Percentiles rank a stretch among this genome's conserved stretches.
These are phyloP conservation scores for Corydoras sp. DNA, from an alignment of 2,113 vertebrate genomes.

Conservation along the genomic window DNA sequence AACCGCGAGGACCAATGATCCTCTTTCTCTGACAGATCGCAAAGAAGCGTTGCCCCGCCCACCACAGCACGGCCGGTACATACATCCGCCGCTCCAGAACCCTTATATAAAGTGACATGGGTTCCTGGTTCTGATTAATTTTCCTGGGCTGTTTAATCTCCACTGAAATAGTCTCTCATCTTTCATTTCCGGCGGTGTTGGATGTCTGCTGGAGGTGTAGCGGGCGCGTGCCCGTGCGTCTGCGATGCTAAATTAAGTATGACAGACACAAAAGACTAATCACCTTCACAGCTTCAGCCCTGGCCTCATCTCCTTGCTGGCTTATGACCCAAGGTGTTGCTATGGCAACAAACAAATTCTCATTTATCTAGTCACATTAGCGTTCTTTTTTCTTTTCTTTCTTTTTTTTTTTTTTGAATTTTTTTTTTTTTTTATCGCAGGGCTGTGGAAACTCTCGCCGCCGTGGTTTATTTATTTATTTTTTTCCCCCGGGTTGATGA, in stretches of 20 bases:
- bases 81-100: conserved; percentile 26
- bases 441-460: conserved; percentile 32
- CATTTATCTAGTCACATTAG: conserved; percentile 76
- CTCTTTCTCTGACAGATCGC: too few species aligned
- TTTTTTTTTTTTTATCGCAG: neutral
- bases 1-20: too few species aligned
- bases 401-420: too few species aligned
- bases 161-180: conserved; percentile 43
- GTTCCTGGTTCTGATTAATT: conserved; percentile 28
- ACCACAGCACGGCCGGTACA: conserved; percentile 14
- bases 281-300: conserved; percentile 78
- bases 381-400: conserved; percentile 34
- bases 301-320: conserved; percentile 75
- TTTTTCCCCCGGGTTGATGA: neutral
- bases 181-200: conserved; percentile 37
- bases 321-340: conserved; percentile 80
- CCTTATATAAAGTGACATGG: conserved; percentile 27
- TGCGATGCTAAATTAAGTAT: conserved; percentile 79
- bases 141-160: conserved; percentile 37
- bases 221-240: conserved; percentile 5
- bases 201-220: conserved; percentile 30
- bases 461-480: conserved; percentile 3
- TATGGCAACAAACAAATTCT: conserved; percentile 84
- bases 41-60: too few species aligned
- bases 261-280: conserved; percentile 86